Evolutionary conservation across 64 coral and sea anemone species (phyloP).

Genomic region (Stylophora pistillata): DNA sequence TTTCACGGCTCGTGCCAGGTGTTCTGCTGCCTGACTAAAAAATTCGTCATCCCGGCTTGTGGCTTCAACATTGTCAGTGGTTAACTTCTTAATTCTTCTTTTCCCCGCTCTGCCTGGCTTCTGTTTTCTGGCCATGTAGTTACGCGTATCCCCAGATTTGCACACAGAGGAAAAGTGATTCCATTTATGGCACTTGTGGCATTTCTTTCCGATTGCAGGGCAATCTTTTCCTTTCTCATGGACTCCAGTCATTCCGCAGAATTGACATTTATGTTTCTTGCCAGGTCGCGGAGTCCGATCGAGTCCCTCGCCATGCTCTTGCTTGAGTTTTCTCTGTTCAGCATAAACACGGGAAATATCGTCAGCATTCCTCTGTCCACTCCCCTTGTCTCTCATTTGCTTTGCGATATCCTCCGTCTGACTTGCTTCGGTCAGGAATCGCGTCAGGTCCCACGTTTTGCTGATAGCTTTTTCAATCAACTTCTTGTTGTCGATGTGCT

Average conservation of each 20-base stretch:
- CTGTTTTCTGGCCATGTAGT: slow-evolving; percentile 18
- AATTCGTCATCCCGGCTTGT: slow-evolving; percentile 68
- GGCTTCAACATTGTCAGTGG: slow-evolving; percentile 24
- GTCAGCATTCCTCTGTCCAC: neutral
- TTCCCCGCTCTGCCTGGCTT: neutral
- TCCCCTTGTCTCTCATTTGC: neutral
- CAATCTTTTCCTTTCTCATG: slow-evolving; percentile 18
- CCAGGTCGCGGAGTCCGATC: neutral
- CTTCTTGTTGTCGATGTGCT: slow-evolving; percentile 36
- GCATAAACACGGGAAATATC: neutral
- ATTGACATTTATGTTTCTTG: neutral
- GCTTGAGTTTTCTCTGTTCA: neutral
- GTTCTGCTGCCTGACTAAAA: slow-evolving; percentile 29
- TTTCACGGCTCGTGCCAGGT: slow-evolving; percentile 50
- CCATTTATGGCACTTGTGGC: slow-evolving; percentile 24
- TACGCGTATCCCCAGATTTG: neutral
- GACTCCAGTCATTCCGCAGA: neutral
- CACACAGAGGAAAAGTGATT: slow-evolving; percentile 50
- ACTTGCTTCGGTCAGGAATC: slow-evolving; percentile 17
- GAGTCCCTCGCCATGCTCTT: neutral
- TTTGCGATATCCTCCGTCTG: neutral
- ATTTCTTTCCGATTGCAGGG: slow-evolving; percentile 20
- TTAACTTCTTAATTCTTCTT: slow-evolving; percentile 37
- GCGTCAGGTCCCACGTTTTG: slow-evolving; percentile 16
- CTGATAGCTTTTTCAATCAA: slow-evolving; percentile 50